Evolutionary conservation across 2,797 vertebrate genomes (phyloP), one percentile per base, ranked within the genome.

Genomic region (Sphenopsis melanotis): DNA sequence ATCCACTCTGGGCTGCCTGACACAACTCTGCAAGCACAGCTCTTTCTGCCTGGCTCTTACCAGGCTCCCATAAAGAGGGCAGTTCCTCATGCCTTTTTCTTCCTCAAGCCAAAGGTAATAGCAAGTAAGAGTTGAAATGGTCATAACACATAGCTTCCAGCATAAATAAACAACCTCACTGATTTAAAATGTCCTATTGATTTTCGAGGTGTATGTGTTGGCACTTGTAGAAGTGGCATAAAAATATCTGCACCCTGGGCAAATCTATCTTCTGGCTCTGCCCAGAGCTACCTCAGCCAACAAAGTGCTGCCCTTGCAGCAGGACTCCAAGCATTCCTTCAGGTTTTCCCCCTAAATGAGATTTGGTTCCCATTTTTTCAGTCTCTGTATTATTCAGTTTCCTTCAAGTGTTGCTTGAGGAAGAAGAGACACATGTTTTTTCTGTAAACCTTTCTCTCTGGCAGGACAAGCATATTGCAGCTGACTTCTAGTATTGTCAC

Each of bases 121-220:
- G 44, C 50, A 83, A 65, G 11, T n/a, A 71, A 83, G 74, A 81
- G 82, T n/a, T 20, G 37, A 78, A 71, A 59, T 13, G 23, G 56
- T 69, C 19, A 3, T 68, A 86, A 72, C 1, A 2, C 46, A 6
- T 41, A 65, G 50, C 66, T 95, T 93, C 80, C 90, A 93, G 80
- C 77, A 86, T 46, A 93, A 94, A 88, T 86, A 91, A 93, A 57
- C 87, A 91, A 74, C 52, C 47, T 92, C 70, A 37, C 61, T 52
- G 61, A 59, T 66, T 83, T 91, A 55, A 91, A 94, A 86, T 41
- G 63, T 53, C 44, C 63, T 75, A 5, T 72, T 90, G 39, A 65
- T 90, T 93, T 93, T 89, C 1, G 9, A 88, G 70, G 50, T 65
- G 42, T 79, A 10, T 59, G 29, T 41, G 20, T 63, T 93, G 85